These are phyloP conservation scores for Diphyllodes magnificus DNA, from an alignment of 2,113 vertebrate genomes.

Conservation along the genomic window DNA sequence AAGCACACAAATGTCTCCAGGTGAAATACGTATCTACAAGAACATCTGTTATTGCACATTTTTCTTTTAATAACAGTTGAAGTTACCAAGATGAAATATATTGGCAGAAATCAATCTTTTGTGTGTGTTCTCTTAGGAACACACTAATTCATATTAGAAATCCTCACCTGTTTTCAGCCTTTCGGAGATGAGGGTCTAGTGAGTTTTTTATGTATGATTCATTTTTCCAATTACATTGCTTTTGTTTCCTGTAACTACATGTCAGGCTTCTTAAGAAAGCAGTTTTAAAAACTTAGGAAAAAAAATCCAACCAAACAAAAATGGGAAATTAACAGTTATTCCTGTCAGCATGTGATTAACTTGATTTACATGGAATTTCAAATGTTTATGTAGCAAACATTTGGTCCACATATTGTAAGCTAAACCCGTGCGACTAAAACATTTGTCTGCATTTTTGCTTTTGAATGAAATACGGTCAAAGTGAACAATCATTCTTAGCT, in stretches of 20 bases:
- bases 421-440: neutral
- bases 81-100: neutral
- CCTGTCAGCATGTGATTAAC: neutral
- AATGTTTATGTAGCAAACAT: neutral
- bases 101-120: neutral
- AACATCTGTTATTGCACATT: neutral
- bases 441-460: neutral
- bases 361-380: neutral
- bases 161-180: neutral
- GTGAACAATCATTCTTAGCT: neutral
- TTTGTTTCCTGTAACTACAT: neutral
- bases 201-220: neutral
- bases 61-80: neutral
- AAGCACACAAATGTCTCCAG: neutral
- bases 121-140: neutral
- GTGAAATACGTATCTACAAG: neutral
- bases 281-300: neutral
- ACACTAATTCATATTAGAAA: neutral
- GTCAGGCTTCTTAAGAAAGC: neutral
- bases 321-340: neutral
- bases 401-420: neutral
- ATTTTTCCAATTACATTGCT: neutral
- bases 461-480: neutral
- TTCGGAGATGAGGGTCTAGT: neutral
- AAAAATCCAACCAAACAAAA: neutral